These are phyloP conservation scores for Macropis europaea DNA, from an alignment of 2,888 invertebrate species.

Conservation along the genomic window DNA sequence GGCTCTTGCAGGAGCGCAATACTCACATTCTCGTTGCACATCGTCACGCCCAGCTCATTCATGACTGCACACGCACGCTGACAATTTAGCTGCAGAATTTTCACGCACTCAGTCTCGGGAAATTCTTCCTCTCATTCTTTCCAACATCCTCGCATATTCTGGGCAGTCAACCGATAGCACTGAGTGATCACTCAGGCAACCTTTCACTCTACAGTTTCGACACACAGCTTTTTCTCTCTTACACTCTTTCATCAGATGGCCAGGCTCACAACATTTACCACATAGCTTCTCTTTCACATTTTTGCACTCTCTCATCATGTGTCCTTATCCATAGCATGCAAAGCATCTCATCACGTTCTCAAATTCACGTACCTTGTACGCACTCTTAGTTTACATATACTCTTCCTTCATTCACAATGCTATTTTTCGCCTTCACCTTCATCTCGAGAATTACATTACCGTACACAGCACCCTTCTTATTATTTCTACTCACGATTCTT, in stretches of 20 bases:
- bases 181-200: background rate
- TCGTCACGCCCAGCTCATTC: background rate
- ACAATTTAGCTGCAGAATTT: background rate
- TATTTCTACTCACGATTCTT: background rate
- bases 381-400: background rate
- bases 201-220: background rate
- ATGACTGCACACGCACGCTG: background rate
- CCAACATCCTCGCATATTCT: background rate
- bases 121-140: background rate
- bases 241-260: background rate
- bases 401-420: background rate
- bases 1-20: conserved; percentile 9
- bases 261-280: background rate
- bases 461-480: background rate
- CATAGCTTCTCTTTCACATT: background rate
- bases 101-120: background rate
- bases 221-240: background rate
- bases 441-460: background rate
- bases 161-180: background rate
- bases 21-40: background rate
- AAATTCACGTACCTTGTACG: background rate
- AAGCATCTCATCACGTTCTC: background rate
- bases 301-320: background rate
- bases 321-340: background rate
- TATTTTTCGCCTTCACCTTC: background rate